Percentiles rank a stretch among this genome's conserved stretches.
phyloP scores from a whole-genome alignment of 2,113 vertebrate genomes.

The Austrofundulus limnaeus region DNA sequence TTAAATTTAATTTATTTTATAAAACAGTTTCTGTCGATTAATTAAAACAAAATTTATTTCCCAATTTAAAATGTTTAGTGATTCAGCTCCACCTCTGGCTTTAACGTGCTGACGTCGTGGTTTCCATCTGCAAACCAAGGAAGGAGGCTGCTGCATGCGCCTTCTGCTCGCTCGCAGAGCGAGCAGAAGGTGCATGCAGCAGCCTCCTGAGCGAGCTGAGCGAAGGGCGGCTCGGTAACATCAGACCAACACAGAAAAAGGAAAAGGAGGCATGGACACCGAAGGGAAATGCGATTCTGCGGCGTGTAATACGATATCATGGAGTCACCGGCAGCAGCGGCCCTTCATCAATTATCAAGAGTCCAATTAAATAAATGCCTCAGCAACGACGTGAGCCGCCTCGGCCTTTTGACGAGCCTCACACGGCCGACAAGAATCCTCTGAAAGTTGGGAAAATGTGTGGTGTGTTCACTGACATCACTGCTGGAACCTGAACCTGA shows the following conservation, averaged over 20 bases:
- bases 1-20: too few species aligned
- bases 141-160: slow-evolving; percentile 31
- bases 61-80: slow-evolving; percentile 1
- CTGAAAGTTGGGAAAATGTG: slow-evolving; percentile 2
- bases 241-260: slow-evolving; percentile 11
- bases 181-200: too few species aligned
- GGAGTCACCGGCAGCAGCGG: slow-evolving; percentile 17
- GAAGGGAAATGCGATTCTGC: slow-evolving; percentile 37
- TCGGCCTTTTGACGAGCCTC: not conserved
- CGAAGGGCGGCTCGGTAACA: slow-evolving; percentile 22
- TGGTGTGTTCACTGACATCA: not conserved
- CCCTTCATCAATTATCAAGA: slow-evolving; percentile 62
- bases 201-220: too few species aligned
- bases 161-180: slow-evolving; percentile 38
- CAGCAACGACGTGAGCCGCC: slow-evolving; percentile 11
- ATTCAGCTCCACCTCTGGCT: not conserved
- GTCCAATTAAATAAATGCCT: slow-evolving; percentile 53
- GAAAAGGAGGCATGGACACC: slow-evolving; percentile 15
- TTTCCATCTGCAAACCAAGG: slow-evolving; percentile 34
- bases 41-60: slow-evolving; percentile 15
- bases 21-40: not conserved
- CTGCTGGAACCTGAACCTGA: not conserved
- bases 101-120: slow-evolving; percentile 6
- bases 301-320: slow-evolving; percentile 10
- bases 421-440: not conserved